phyloP scores from a whole-genome alignment of 2,888 invertebrate genomes.

The Protonemura montana region DNA sequence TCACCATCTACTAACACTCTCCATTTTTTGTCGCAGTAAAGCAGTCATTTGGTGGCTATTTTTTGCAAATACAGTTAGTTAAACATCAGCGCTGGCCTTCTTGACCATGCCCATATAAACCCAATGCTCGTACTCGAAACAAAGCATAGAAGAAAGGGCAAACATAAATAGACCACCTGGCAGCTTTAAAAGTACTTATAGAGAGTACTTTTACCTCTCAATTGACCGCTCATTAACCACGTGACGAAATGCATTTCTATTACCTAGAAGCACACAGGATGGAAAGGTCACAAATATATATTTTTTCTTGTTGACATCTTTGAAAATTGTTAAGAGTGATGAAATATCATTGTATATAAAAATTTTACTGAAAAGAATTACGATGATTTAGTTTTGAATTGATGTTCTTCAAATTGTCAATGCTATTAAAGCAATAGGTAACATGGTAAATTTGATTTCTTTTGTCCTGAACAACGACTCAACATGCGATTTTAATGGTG shows the following conservation, averaged over 20 bases:
- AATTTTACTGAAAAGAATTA: background rate
- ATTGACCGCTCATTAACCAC: background rate
- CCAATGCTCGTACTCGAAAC: no score
- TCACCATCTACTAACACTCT: no score
- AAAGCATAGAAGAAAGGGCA: no score
- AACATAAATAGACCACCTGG: no score
- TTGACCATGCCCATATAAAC: no score
- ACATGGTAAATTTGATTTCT: background rate
- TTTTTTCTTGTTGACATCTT: background rate
- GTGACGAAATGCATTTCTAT: background rate
- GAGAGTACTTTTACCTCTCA: background rate
- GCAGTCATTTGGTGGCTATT: no score
- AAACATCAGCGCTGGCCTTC: no score
- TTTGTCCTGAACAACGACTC: background rate
- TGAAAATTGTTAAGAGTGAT: no score
- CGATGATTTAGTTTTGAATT: background rate
- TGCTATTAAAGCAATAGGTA: background rate
- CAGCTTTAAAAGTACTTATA: no score
- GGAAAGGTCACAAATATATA: background rate
- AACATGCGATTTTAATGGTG: background rate
- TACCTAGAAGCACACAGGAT: background rate
- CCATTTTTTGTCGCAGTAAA: no score
- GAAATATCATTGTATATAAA: background rate
- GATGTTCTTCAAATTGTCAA: background rate
- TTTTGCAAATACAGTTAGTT: no score